Evolutionary conservation across 2,113 vertebrate genomes (phyloP).

Genomic region (Tragelaphus scriptus): DNA sequence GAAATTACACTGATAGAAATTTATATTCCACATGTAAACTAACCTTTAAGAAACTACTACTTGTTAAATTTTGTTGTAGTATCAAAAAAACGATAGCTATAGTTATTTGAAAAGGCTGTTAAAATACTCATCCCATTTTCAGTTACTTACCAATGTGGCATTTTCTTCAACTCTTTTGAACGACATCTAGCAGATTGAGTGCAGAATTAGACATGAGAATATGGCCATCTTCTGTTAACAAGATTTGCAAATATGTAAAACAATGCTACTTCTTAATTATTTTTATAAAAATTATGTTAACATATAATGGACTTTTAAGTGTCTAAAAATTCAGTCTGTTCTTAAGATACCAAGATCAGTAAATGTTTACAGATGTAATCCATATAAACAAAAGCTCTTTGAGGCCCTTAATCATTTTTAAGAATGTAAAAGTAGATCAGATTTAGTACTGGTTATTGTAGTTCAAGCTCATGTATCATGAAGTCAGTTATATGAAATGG

Average conservation of each 20-base stretch:
- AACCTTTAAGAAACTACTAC: not conserved
- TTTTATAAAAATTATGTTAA: slow-evolving; percentile 8
- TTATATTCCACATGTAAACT: not conserved
- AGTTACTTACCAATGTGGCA: not conserved
- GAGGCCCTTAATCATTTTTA: not conserved
- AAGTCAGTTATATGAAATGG: not conserved
- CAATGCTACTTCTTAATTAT: not conserved
- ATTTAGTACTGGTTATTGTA: not conserved
- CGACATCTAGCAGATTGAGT: not conserved
- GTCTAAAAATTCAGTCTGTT: not conserved
- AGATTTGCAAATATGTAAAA: not conserved
- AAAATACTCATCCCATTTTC: not conserved
- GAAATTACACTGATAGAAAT: not conserved
- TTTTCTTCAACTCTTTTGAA: not conserved
- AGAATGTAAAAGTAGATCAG: not conserved
- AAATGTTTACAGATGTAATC: not conserved
- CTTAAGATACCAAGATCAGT: not conserved
- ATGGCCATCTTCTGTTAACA: not conserved
- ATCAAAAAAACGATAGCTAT: not conserved
- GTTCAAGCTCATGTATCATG: not conserved
- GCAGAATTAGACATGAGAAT: not conserved
- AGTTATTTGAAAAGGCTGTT: not conserved
- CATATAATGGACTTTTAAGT: not conserved
- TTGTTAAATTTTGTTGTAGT: not conserved
- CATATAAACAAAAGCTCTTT: not conserved